phyloP scores from a whole-genome alignment of 2,113 vertebrate species.

The Elephas maximus region DNA sequence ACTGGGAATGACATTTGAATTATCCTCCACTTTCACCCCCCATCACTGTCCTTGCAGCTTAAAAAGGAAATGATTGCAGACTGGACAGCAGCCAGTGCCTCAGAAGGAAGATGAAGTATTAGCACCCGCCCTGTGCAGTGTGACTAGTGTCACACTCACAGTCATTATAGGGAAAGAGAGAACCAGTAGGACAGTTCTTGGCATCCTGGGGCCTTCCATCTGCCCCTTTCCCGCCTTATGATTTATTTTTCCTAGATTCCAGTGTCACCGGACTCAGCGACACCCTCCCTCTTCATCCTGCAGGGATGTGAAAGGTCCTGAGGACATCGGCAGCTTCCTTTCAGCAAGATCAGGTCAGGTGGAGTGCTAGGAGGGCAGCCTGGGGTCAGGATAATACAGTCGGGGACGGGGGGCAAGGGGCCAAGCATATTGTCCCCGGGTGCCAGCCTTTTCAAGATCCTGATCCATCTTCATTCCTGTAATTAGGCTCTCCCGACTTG shows the following conservation, averaged over 20 bases:
- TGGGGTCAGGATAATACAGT: conserved; percentile 91
- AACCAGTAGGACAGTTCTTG: conserved; percentile 74
- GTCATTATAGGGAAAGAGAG: too few relatives aligned
- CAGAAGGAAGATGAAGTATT: conserved; percentile 70
- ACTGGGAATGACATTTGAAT: background rate
- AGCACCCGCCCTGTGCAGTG: background rate
- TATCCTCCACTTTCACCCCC: background rate
- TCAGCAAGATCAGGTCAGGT: conserved; percentile 90
- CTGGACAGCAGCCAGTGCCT: background rate
- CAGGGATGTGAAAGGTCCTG: conserved; percentile 86
- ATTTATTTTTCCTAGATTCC: conserved; percentile 92
- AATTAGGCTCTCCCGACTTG: conserved; percentile 79
- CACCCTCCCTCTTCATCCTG: conserved; percentile 85
- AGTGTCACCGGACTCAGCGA: conserved; percentile 86
- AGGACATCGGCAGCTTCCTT: conserved; percentile 87
- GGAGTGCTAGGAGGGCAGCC: conserved; percentile 89
- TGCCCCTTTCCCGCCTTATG: conserved; percentile 86
- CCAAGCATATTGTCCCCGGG: conserved; percentile 86
- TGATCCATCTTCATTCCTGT: conserved; percentile 88
- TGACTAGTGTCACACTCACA: too few relatives aligned
- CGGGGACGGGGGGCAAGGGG: conserved; percentile 84
- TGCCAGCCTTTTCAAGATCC: conserved; percentile 85
- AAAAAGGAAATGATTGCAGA: background rate
- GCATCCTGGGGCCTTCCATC: conserved; percentile 88
- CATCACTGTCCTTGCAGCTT: background rate